Evolutionary conservation across 2,797 vertebrate genomes (phyloP), one percentile per base, ranked within the genome.

Genomic region (Capromys pilorides): DNA sequence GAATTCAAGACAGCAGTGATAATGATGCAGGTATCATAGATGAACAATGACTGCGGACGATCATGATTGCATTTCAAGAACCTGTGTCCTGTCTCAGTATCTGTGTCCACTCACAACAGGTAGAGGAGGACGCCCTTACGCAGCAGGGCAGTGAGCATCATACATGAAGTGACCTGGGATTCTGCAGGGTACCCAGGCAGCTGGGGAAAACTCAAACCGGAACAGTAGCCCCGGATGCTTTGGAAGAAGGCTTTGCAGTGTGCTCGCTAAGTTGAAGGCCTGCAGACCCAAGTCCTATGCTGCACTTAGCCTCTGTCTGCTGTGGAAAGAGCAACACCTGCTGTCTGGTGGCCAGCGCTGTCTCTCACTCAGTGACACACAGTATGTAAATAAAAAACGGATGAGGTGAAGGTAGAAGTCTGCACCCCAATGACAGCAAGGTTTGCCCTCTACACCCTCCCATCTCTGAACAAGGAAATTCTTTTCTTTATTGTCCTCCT

Each of bases 351-450:
- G 79, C 92, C 66, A 96, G 95, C 95, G 86, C 90, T 94, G 93
- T 81, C 91, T 96, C 96, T 93, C 81, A 78, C 90, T 95, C 88
- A 93, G 92, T 80, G 62, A 78, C 96, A 89, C 96, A 97, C 97
- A 96, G 93, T 92, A 87, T 94, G 89, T 91, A 97, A 98, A 97
- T 95, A 97, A 93, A 96, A 97, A 96, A 5, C 71, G 97, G 95
- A 97, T 95, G 97, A 95, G 93, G 95, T 69, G 95, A 97, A 97
- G 93, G 92, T 96, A 94, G 97, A 96, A 45, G 85, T 86, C 95
- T 77, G 97, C 95, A 91, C 96, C 92, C 96, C 75, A 83, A 89
- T 96, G 81, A 78, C 69, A 96, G 94, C 0, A 2, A 57, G 64
- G 88, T 87, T 95, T 88, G 88, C 78, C 64, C 22, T 36, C 21